These are phyloP conservation scores for Drosophila hawaiiensis DNA, from an alignment of 2,888 invertebrate species.

Conservation along the genomic window DNA sequence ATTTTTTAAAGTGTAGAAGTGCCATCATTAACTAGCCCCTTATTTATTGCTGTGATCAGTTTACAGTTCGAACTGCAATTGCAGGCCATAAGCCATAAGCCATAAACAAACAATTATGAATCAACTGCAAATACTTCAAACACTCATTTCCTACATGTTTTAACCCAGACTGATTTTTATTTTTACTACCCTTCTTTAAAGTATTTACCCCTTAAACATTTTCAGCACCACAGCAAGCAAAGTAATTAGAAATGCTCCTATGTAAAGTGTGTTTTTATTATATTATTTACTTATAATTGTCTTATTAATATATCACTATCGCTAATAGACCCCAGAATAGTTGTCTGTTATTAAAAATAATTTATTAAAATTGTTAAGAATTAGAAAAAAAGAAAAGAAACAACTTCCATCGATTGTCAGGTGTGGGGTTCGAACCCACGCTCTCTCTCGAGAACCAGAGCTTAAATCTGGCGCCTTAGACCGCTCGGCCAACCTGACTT, in stretches of 20 bases:
- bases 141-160: not conserved
- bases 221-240: not conserved
- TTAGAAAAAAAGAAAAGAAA: conserved; percentile 25
- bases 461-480: conserved; percentile 94
- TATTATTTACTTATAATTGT: not conserved
- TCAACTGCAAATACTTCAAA: conserved; percentile 13
- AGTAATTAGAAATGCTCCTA: not conserved
- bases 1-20: conserved; percentile 26
- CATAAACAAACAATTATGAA: conserved; percentile 24
- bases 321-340: not conserved
- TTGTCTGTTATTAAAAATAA: not conserved
- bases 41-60: conserved; percentile 3
- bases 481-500: conserved; percentile 92
- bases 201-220: not conserved
- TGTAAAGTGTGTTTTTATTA: not conserved
- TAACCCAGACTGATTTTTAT: not conserved
- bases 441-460: conserved; percentile 92
- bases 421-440: conserved; percentile 94
- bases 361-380: not conserved
- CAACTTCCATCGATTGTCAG: conserved; percentile 85
- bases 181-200: not conserved
- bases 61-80: conserved; percentile 17
- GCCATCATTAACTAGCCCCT: conserved; percentile 40
- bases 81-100: conserved; percentile 17
- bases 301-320: not conserved